Evolutionary conservation across 92 coral and sea anemone species (phyloP), one percentile per base, ranked within the genome.

Genomic region (Anthopleura xanthogrammica): DNA sequence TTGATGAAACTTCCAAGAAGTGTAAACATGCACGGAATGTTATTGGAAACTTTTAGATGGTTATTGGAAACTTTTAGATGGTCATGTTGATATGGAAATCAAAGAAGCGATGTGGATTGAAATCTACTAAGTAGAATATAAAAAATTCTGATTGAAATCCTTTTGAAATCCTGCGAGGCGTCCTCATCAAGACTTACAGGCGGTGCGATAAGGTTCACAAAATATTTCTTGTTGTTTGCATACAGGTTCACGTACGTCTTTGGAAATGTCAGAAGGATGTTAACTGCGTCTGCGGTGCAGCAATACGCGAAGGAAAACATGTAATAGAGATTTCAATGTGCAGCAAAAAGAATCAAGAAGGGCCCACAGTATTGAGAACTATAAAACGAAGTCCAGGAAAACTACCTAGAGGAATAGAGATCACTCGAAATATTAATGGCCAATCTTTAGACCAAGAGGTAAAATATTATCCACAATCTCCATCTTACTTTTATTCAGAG

Each of bases 271-370:
- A 1, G 80, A 60, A 0, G 81, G 39, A 20, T 1, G 79, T 79
- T 3, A 75, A 82, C 20, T 87, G 90, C 55, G 76, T 83, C 83
- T 87, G 90, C 48, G 90, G 90, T 48, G 87, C 82, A 16, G 90
- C 90, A 14, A 77, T 87, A 79, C 60, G 87, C 22, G 90, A 87
- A 50, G 80, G 65, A 65, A 60, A 68, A 52, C 75, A 82, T 46
- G 48, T 82, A 14, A 83, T 82, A 24, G 77, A 76, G 39, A 50
- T 83, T 5, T 73, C 73, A 23, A 36, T 77, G n/a, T 83, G 86
- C 64, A 66, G 40, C 42, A 24, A 52, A 41, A n/a, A 23, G 19
- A 19, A 41, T 2, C 17, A 52, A 52, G 40, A 41, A 40, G 52
- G 7, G 41, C 81, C 82, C 12, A 78, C 80, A 42, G 52, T 75